Evolutionary conservation across 2,888 invertebrate species (phyloP).

Genomic region (Entomobrya proxima): DNA sequence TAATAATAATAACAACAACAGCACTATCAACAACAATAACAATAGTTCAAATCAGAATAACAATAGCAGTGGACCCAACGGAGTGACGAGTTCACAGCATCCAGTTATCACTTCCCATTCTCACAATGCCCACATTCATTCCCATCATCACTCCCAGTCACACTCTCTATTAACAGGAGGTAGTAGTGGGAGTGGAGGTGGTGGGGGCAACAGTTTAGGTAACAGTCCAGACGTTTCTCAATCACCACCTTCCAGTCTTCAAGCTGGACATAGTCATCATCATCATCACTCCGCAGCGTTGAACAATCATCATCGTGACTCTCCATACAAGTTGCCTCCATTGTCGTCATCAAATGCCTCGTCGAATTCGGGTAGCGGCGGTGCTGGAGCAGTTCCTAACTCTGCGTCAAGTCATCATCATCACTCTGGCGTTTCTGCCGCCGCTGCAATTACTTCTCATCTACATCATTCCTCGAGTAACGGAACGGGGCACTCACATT

Average conservation of each 20-base stretch:
- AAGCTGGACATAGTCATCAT: conserved; percentile 77
- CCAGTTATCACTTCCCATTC: conserved; percentile 52
- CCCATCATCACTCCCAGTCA: conserved; percentile 57
- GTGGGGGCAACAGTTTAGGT: conserved; percentile 68
- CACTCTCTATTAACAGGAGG: conserved; percentile 41
- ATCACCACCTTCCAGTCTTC: conserved; percentile 76
- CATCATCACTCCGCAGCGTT: conserved; percentile 74
- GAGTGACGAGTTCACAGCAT: conserved; percentile 45
- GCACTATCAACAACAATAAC: conserved; percentile 44
- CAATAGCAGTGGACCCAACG: conserved; percentile 25
- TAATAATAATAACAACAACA: conserved; percentile 33
- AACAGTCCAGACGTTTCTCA: conserved; percentile 75
- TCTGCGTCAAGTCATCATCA: conserved; percentile 71
- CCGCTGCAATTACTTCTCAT: conserved; percentile 71
- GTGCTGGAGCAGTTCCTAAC: conserved; percentile 71
- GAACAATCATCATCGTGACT: conserved; percentile 72
- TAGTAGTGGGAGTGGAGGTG: conserved; percentile 52
- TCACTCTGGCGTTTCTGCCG: conserved; percentile 68
- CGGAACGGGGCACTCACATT: conserved; percentile 65
- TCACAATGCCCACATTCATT: conserved; percentile 63
- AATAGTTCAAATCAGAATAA: conserved; percentile 51
- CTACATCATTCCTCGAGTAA: conserved; percentile 71
- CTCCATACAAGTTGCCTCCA: conserved; percentile 75
- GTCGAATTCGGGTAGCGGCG: conserved; percentile 66
- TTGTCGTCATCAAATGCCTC: conserved; percentile 72